Evolutionary conservation across 2,113 vertebrate species (phyloP).

Genomic region (Miniopterus natalensis): DNA sequence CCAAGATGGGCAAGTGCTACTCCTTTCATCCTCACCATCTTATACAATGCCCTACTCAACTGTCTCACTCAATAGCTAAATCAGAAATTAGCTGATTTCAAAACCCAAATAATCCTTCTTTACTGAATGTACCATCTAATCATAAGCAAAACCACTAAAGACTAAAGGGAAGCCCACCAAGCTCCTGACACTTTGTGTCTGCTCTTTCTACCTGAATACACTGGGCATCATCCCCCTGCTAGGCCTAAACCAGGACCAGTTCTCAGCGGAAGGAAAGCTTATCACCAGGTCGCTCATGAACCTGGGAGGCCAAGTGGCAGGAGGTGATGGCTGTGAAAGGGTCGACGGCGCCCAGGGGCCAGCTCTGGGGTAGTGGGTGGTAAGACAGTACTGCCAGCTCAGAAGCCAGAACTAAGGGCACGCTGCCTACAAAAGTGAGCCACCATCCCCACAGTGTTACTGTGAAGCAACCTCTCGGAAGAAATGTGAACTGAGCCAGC

Average conservation of each 20-base stretch:
- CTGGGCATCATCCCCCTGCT: not conserved
- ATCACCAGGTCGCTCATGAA: not conserved
- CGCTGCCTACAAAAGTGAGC: not conserved
- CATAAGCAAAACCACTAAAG: not conserved
- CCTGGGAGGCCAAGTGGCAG: not conserved
- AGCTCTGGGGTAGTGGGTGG: not conserved
- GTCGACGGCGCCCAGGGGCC: not conserved
- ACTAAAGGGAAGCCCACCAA: not conserved
- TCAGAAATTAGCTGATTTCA: not conserved
- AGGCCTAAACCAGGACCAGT: not conserved
- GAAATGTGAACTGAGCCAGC: not conserved
- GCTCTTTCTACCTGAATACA: not conserved
- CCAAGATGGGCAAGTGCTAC: not conserved
- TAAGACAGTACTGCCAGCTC: not conserved
- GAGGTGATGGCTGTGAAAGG: not conserved
- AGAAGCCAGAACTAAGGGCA: not conserved
- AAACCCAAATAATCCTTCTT: not conserved
- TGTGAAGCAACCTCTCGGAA: not conserved
- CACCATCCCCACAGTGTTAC: rapidly evolving
- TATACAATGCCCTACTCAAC: not conserved
- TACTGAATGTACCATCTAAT: not conserved
- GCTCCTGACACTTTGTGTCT: not conserved
- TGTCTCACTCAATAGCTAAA: not conserved
- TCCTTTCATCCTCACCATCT: not conserved
- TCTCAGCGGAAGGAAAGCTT: not conserved